A percentile compares a stretch with the other conserved stretches of the same genome.
Evolutionary conservation across 2,113 vertebrate species (phyloP).

Genomic region (Dinomys branickii): DNA sequence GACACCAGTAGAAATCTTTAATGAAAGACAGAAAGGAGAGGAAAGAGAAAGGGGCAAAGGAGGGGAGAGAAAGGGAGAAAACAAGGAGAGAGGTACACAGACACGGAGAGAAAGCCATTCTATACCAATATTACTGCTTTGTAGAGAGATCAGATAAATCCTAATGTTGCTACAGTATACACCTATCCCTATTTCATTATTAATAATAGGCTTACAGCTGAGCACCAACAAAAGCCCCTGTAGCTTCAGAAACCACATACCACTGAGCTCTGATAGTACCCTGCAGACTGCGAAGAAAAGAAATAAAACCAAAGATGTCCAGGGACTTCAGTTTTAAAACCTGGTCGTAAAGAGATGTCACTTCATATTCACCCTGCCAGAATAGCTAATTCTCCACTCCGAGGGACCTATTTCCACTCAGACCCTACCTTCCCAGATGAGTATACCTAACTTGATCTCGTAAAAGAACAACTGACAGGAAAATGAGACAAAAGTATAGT

Average conservation of each 20-base stretch:
- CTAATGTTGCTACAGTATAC: neutral
- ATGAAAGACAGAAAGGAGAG: neutral
- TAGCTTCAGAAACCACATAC: neutral
- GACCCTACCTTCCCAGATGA: neutral
- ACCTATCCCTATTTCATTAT: neutral
- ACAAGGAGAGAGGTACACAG: neutral
- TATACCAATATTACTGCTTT: neutral
- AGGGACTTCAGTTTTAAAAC: neutral
- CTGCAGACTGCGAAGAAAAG: neutral
- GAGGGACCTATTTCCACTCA: neutral
- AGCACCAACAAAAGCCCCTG: neutral
- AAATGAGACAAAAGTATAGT: constrained; percentile 3
- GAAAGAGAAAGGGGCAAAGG: neutral
- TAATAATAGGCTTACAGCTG: neutral
- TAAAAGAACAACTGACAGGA: neutral
- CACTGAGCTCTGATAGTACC: neutral
- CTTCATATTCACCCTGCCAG: neutral
- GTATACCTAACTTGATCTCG: neutral
- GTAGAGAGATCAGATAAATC: neutral
- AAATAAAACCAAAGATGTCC: constrained; percentile 36
- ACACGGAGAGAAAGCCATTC: neutral
- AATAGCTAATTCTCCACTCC: neutral
- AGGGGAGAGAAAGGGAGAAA: neutral
- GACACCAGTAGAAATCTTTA: neutral
- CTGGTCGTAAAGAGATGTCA: constrained; percentile 25